Base-by-base conservation (phyloP, 2,888 invertebrate species). In the Melinaea marsaeus region DNA sequence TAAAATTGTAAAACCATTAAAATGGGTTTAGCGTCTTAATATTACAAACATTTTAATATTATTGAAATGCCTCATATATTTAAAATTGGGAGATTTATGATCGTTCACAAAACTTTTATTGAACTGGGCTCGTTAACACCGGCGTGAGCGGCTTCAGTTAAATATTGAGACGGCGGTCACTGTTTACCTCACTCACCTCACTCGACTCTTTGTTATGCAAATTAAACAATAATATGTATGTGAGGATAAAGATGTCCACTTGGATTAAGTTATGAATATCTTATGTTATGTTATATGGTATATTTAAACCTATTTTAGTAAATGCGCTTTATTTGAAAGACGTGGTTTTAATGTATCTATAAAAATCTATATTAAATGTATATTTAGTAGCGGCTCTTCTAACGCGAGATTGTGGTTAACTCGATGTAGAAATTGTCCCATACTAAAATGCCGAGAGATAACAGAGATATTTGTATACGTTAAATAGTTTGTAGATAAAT, bases 51-150 rank as follows among this genome's bases (percentile, higher is more conserved):
- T 85, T 87, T 87, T 86, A 85, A 85, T 83, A 80, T 75, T 75
- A 84, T 87, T 84, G 79, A 83, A 77, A 78, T 78, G 79, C 83
- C 82, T 78, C 73, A 72, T 74, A 71, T 71, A 72, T 72, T 71
- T 65, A 62, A 51, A 56, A 62, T 63, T 33, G 65, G 56, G 76
- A 85, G 89, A 90, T 90, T 90, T 90, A 90, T 88, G 83, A 81
- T 65, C 73, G 75, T 74, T 78, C 78, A 84, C 83, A 86, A 86
- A 81, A 82, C 78, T 83, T 90, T 89, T 89, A 88, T 88, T 79
- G 85, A 73, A 79, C 82, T 78, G 73, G 75, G 74, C 84, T 90
- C 89, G 89, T 90, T 90, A 90, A 89, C 90, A 87, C 90, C 79
- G 78, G 75, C 86, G 89, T 90, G 83, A 88, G 86, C 73, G 86